Base-by-base conservation (phyloP, 2,113 vertebrate genomes). In the Rhinoderma darwinii region DNA sequence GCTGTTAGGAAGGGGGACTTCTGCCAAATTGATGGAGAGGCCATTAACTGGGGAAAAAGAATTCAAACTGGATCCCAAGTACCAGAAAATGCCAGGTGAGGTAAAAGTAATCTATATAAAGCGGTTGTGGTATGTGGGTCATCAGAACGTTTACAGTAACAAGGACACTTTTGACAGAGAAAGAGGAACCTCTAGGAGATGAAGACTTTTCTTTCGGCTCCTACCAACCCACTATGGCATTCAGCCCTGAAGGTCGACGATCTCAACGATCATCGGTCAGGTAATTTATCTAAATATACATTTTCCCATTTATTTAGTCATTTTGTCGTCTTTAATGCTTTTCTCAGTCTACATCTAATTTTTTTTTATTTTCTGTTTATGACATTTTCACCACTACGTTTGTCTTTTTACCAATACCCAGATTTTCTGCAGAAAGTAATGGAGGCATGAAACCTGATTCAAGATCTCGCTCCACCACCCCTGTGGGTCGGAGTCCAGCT, bases 161-260 rank as follows among this genome's bases (percentile, higher is more conserved):
- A 22, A 2, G 7, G 63, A 39, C 61, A 14, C 27, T 89, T 88
- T 89, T 39, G 79, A 83, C 89, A 94, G 94, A 92, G 63, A 93
- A 90, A 41, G 91, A 94, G 73, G 91, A 93, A 0, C 5, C 0
- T 2, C 84, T 89, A 88, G 88, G 50, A 0, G 90, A 96, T 0
- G 94, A 96, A 0, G 94, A 95, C 84, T 92, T 96, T 86, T 92
- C 91, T 12, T 97, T 97, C 63, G 96, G 96, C 70, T 94, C 94
- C 0, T 97, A 98, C 88, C 95, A 96, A 90, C 97, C 97, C 77
- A 95, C 95, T 0, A 3, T 96, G 89, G 94, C 83, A 8, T 92
- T 94, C 47, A 85, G 75, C 4, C 90, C 70, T 0, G 93, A 96
- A 84, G 94, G 93, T 32, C 93, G 92, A 5, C 94, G 89, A n/a